Conservation (phyloP, 2,888 invertebrate genomes). For the Ceratothoa steindachneri region DNA sequence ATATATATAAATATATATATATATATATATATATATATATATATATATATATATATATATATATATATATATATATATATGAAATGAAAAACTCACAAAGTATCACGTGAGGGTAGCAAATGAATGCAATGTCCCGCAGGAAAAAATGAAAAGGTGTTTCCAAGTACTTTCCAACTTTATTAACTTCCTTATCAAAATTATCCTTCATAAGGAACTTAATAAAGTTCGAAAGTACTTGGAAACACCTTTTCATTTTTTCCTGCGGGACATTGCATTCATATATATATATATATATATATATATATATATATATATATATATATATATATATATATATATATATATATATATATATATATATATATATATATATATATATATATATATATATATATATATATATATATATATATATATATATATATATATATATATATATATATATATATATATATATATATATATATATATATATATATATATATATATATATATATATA, state of each 20-base stretch:
- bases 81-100: no score
- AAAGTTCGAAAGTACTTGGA: no score
- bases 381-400: not conserved
- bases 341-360: not conserved
- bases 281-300: not conserved
- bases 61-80: no score
- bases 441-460: not conserved
- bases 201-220: no score
- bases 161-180: no score
- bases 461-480: not conserved
- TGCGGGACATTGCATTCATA: no score
- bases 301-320: not conserved
- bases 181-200: no score
- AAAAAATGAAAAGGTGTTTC: no score
- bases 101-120: no score
- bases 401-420: not conserved
- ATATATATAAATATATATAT: not conserved
- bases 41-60: not conserved
- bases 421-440: not conserved
- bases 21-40: not conserved
- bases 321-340: not conserved
- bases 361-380: not conserved
- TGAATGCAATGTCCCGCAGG: no score
- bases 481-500: not conserved
- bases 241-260: no score